Evolutionary conservation across 2,797 vertebrate species (phyloP), one percentile per base, ranked within the genome.

Genomic region (Ctenochaetus hawaiiensis): DNA sequence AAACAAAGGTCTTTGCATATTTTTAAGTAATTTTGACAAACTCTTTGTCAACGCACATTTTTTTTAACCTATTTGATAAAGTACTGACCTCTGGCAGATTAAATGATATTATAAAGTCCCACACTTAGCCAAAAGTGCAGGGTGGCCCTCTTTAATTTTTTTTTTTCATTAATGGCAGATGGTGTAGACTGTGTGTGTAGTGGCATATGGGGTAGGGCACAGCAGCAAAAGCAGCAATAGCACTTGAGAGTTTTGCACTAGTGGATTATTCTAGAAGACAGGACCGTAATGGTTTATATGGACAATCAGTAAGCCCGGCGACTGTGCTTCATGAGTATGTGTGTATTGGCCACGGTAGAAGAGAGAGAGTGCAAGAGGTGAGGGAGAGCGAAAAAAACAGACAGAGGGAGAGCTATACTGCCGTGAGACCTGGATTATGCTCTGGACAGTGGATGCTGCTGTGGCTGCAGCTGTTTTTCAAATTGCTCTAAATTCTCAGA

Each of bases 401-500:
- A 61, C 66, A 69, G 59, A 54, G 53, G 68, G 88, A 65, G 72
- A 71, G 75, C 80, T 66, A 51, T 77, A 72, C 89, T 93, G 88
- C 79, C 77, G 89, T 94, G 92, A 92, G 90, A 90, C 86, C 87
- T 83, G 94, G 95, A 95, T 95, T 95, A 95, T 86, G 80, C 77
- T 64, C 75, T 90, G 89, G 76, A 80, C 81, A 62, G 77, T 90
- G 84, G 85, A 87, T 86, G 88, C 89, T 78, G 90, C 77, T 82
- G 77, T 85, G 79, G 87, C 85, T 81, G 89, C 88, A 87, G 89
- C 89, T 91, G 85, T 91, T 91, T 91, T 87, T 90, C 87, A 93
- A 91, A 95, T 92, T 92, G 92, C 94, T 95, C 92, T 92, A 92
- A 91, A 95, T 94, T 93, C 91, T 85, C 87, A 82, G 93, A 95